These are phyloP conservation scores for Hypsibius dujardini DNA, from an alignment of 1,140 invertebrate species.

Conservation along the genomic window DNA sequence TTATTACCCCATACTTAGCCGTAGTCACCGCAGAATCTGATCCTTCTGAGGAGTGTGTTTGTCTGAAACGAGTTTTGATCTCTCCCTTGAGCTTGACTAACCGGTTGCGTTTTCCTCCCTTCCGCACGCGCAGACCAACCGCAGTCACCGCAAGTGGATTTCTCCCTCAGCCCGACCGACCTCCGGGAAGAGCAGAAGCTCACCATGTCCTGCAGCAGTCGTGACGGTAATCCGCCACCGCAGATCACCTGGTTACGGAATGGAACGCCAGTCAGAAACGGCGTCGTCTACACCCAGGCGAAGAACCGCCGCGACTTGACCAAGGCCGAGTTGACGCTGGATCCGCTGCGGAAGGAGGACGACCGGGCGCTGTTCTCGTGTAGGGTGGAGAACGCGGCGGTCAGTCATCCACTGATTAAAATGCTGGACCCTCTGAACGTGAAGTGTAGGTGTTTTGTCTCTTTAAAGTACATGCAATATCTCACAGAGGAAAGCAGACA, in stretches of 20 bases:
- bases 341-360: slow-evolving; percentile 1
- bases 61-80: too few species aligned
- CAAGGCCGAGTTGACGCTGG: neutral
- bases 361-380: neutral
- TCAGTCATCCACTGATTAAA: neutral
- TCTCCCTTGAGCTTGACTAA: neutral
- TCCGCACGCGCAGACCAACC: slow-evolving; percentile 9
- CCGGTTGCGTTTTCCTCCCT: too few species aligned
- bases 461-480: too few species aligned
- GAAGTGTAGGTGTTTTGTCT: slow-evolving; percentile 13
- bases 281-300: neutral
- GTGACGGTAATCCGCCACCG: slow-evolving; percentile 6
- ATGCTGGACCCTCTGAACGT: neutral
- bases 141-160: neutral
- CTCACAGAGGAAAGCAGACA: too few species aligned
- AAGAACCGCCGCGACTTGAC: neutral
- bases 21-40: too few species aligned
- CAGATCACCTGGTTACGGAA: neutral
- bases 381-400: neutral
- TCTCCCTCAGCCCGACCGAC: neutral
- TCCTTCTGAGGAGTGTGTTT: too few species aligned
- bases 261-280: neutral
- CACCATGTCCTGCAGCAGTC: neutral
- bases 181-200: neutral
- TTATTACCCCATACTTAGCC: too few species aligned